These are phyloP conservation scores for Anguilla japonica DNA, from an alignment of 2,113 vertebrate genomes.

Conservation along the genomic window DNA sequence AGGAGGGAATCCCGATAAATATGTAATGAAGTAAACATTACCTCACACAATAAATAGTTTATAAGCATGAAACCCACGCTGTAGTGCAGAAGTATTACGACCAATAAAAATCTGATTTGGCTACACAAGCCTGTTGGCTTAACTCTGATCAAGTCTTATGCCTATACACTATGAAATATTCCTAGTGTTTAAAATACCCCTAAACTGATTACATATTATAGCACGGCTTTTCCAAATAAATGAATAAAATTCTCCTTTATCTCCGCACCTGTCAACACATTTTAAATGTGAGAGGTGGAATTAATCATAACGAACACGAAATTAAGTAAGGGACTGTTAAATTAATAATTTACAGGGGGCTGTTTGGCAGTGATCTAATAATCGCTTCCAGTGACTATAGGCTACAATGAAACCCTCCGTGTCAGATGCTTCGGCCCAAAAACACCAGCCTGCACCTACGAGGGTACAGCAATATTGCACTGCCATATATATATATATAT, in stretches of 20 bases:
- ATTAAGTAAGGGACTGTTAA: slow-evolving; percentile 83
- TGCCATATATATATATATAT: slow-evolving; percentile 31
- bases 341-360: slow-evolving; percentile 87
- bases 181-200: slow-evolving; percentile 39
- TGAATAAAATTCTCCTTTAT: slow-evolving; percentile 43
- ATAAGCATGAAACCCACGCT: slow-evolving; percentile 75
- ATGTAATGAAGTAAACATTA: slow-evolving; percentile 96
- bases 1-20: slow-evolving; percentile 92
- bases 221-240: slow-evolving; percentile 38
- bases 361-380: slow-evolving; percentile 87
- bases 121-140: slow-evolving; percentile 50
- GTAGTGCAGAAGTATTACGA: slow-evolving; percentile 69
- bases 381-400: slow-evolving; percentile 75
- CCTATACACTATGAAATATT: slow-evolving; percentile 37
- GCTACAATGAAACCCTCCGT: slow-evolving; percentile 61
- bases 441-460: slow-evolving; percentile 61
- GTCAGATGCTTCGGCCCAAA: slow-evolving; percentile 54
- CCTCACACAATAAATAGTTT: slow-evolving; percentile 91
- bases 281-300: slow-evolving; percentile 79
- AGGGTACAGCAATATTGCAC: slow-evolving; percentile 40
- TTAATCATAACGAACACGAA: slow-evolving; percentile 85
- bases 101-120: slow-evolving; percentile 52
- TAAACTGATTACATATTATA: slow-evolving; percentile 19
- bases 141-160: slow-evolving; percentile 49
- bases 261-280: slow-evolving; percentile 64